These are phyloP conservation scores for Vannuccia rotundouncinata DNA, from an alignment of 2,888 invertebrate species.

Conservation along the genomic window DNA sequence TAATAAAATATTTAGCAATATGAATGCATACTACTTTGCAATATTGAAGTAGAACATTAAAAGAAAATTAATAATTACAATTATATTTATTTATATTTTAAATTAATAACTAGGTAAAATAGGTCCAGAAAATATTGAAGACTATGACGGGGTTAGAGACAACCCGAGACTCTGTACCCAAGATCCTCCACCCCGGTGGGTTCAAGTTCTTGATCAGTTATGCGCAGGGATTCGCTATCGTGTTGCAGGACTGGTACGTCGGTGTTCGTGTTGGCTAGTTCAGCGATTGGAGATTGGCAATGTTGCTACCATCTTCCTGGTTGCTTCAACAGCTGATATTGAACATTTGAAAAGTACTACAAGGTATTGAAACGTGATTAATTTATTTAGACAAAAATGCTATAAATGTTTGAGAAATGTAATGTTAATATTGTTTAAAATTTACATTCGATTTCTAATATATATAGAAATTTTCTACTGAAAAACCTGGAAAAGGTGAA, in stretches of 20 bases:
- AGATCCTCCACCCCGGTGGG: neutral
- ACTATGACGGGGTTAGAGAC: neutral
- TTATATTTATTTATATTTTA: too few species aligned
- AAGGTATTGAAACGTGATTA: neutral
- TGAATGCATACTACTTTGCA: too few species aligned
- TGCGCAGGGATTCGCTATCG: neutral
- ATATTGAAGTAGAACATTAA: neutral
- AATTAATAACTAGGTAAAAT: neutral
- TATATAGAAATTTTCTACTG: neutral
- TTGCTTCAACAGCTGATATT: neutral
- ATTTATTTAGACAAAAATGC: neutral
- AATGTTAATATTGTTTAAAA: neutral
- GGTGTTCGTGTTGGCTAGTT: neutral
- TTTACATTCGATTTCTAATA: neutral
- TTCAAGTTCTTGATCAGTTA: neutral
- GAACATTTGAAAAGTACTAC: neutral
- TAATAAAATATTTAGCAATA: too few species aligned
- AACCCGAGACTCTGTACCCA: neutral
- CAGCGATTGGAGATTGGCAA: neutral
- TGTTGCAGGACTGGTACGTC: neutral
- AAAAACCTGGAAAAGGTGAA: neutral
- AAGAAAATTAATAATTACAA: neutral
- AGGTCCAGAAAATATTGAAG: neutral
- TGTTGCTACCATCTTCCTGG: neutral
- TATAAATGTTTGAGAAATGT: neutral